A percentile compares a stretch with the other conserved stretches of the same genome.
Conservation (phyloP, 2,797 vertebrate genomes). For the Orestias chungarensis region DNA sequence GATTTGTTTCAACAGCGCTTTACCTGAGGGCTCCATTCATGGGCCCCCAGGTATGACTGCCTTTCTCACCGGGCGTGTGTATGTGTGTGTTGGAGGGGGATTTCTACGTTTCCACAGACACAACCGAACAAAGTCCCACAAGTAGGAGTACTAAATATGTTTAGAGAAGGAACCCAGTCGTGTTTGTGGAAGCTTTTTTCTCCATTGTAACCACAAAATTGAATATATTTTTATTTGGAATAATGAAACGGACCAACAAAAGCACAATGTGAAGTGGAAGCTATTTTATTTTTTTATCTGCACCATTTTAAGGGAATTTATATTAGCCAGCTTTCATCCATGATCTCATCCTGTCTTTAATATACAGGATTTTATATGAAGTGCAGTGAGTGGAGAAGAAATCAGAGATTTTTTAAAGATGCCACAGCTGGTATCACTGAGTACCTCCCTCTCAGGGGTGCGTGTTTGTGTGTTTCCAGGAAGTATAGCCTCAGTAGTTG, state of each 20-base stretch:
- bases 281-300: background rate
- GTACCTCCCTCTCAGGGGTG: background rate
- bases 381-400: background rate
- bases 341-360: background rate
- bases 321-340: background rate
- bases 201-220: background rate
- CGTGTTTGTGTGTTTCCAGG: background rate
- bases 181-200: conserved; percentile 19
- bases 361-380: background rate
- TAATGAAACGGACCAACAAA: background rate
- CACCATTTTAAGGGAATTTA: background rate
- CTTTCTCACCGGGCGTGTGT: conserved; percentile 33
- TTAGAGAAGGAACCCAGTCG: background rate
- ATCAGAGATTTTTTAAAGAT: background rate
- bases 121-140: conserved; percentile 51
- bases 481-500: background rate
- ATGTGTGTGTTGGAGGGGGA: background rate
- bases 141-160: conserved; percentile 11
- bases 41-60: conserved; percentile 86
- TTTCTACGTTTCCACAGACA: conserved; percentile 50
- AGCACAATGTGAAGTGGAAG: background rate
- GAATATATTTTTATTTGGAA: background rate
- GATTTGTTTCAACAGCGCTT: conserved; percentile 91
- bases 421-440: background rate
- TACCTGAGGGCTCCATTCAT: conserved; percentile 88